Evolutionary conservation across 2,797 vertebrate species (phyloP).

Genomic region (Platalea minor): DNA sequence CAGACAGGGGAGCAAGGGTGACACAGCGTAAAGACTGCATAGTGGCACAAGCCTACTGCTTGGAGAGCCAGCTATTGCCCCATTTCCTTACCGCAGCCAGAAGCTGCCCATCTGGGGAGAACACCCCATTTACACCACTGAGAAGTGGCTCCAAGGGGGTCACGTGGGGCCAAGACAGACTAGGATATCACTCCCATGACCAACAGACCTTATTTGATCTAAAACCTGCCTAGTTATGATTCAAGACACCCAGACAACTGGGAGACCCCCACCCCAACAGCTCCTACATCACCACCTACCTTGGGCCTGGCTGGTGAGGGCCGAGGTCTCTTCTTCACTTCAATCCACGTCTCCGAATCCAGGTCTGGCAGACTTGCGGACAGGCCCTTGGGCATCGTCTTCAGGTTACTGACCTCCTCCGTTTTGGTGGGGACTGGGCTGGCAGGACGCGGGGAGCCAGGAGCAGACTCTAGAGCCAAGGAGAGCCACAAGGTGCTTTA

Average conservation of each 20-base stretch:
- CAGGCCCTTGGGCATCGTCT: conserved; percentile 94
- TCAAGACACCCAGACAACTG: neutral
- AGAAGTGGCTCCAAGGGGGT: neutral
- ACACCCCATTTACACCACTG: neutral
- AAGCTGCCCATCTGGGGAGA: neutral
- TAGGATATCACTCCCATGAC: neutral
- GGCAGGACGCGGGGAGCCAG: conserved; percentile 82
- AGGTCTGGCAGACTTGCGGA: conserved; percentile 95
- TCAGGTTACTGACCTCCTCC: conserved; percentile 90
- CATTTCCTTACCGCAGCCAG: neutral
- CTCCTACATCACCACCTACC: conserved; percentile 66
- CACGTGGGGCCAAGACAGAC: neutral
- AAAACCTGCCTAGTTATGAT: neutral
- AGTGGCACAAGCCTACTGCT: neutral
- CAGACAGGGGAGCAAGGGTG: neutral
- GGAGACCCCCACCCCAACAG: neutral
- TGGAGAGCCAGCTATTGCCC: neutral
- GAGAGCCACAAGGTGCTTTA: neutral
- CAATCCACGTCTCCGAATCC: conserved; percentile 97
- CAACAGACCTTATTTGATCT: neutral
- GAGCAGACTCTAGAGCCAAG: conserved; percentile 73
- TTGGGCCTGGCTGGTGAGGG: conserved; percentile 90
- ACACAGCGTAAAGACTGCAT: neutral
- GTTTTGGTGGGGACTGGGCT: conserved; percentile 79
- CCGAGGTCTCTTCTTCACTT: conserved; percentile 95